Evolutionary conservation across 2,113 vertebrate species (phyloP).

Genomic region (Microcebus griseorufus): DNA sequence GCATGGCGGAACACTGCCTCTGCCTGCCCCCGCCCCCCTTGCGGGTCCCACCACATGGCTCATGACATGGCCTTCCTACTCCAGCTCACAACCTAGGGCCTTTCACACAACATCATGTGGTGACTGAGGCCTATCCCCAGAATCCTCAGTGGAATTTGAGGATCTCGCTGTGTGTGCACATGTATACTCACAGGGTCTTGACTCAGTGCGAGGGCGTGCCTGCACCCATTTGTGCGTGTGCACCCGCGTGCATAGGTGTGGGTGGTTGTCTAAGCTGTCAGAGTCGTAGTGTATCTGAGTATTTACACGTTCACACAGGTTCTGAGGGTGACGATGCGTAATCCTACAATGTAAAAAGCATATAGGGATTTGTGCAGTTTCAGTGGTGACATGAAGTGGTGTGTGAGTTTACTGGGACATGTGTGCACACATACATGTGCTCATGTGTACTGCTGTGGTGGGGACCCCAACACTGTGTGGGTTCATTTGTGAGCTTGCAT

Average conservation of each 20-base stretch:
- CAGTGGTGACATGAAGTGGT: background rate
- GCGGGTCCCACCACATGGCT: background rate
- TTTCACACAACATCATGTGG: background rate
- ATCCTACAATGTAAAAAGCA: background rate
- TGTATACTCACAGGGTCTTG: background rate
- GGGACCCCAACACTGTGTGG: background rate
- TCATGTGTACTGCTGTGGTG: background rate
- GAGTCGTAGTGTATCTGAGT: background rate
- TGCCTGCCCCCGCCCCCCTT: background rate
- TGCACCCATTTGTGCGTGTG: background rate
- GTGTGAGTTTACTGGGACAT: background rate
- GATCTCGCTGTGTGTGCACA: background rate
- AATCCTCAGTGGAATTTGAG: background rate
- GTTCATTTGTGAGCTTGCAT: background rate
- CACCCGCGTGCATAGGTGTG: no score
- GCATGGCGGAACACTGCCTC: background rate
- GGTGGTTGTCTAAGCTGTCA: background rate
- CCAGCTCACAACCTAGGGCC: background rate
- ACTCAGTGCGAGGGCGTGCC: background rate
- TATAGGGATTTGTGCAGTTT: background rate
- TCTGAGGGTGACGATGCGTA: background rate
- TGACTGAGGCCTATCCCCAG: background rate
- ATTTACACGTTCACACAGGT: background rate
- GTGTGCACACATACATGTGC: background rate
- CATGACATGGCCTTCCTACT: background rate